These are phyloP conservation scores for Paratilapia polleni DNA, from an alignment of 2,113 vertebrate species.

Conservation along the genomic window DNA sequence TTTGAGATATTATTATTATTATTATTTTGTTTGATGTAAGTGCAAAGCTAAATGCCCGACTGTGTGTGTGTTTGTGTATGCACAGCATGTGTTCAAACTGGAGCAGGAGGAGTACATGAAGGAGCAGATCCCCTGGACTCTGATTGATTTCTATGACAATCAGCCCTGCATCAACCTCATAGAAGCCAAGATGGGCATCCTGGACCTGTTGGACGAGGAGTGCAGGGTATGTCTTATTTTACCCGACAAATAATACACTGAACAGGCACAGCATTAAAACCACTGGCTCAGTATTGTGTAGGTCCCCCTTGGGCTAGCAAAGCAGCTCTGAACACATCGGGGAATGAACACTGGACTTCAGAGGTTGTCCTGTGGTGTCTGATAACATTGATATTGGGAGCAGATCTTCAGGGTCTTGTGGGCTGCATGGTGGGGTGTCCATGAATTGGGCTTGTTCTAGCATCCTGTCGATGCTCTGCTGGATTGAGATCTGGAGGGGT, in stretches of 20 bases:
- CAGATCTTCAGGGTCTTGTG: not conserved
- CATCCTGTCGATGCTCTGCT: no score
- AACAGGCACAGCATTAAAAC: not conserved
- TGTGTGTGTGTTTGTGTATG: conserved; percentile 15
- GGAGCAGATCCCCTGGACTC: conserved; percentile 98
- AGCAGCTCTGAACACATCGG: not conserved
- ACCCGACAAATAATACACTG: not conserved
- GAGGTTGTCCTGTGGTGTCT: not conserved
- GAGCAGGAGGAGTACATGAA: conserved; percentile 99
- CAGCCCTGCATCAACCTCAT: conserved; percentile 99
- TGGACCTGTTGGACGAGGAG: conserved; percentile 97
- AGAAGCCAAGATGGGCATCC: conserved; percentile 94
- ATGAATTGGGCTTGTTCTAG: not conserved
- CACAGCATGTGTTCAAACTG: conserved; percentile 96
- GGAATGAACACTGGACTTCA: not conserved
- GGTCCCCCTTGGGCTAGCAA: not conserved
- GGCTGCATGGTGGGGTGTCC: no score
- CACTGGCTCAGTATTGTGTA: not conserved
- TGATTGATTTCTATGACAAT: conserved; percentile 99
- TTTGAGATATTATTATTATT: not conserved
- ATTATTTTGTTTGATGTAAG: not conserved
- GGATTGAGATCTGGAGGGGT: not conserved
- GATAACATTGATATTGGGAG: not conserved
- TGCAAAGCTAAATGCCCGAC: not conserved
- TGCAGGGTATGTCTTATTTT: conserved; percentile 84